Evolutionary conservation across 1,140 invertebrate species (phyloP).

Genomic region (Carcinoscorpius rotundicauda): DNA sequence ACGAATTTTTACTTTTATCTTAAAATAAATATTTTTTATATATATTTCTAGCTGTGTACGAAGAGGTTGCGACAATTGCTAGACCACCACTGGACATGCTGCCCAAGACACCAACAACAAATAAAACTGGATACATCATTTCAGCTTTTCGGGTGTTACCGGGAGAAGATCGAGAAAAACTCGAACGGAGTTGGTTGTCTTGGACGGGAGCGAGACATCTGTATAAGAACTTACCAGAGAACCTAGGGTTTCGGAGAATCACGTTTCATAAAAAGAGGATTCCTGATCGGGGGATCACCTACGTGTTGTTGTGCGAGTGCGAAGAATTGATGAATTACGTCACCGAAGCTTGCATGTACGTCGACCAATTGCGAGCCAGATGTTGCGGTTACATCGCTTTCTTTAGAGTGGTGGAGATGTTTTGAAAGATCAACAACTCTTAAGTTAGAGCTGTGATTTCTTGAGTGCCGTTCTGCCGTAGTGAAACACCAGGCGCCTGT

Average conservation of each 20-base stretch:
- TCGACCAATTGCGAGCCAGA: conserved; percentile 68
- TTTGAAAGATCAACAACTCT: too few species aligned
- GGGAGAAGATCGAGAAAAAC: conserved; percentile 75
- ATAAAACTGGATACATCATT: conserved; percentile 65
- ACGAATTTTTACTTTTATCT: too few species aligned
- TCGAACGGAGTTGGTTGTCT: conserved; percentile 82
- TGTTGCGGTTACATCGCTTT: conserved; percentile 79
- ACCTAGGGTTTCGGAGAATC: conserved; percentile 67
- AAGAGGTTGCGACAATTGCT: conserved; percentile 65
- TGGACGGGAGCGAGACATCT: conserved; percentile 75
- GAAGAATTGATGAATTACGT: conserved; percentile 51
- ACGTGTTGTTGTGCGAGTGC: conserved; percentile 77
- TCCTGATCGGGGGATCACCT: conserved; percentile 31
- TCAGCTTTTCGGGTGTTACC: conserved; percentile 87
- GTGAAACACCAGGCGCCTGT: too few species aligned
- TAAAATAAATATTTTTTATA: too few species aligned
- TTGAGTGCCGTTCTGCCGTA: too few species aligned
- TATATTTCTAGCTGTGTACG: conserved; percentile 19
- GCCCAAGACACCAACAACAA: conserved; percentile 36
- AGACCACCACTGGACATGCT: conserved; percentile 52
- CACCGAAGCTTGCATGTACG: conserved; percentile 64
- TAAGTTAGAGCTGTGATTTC: too few species aligned
- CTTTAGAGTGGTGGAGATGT: conserved; percentile 34
- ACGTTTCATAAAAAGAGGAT: conserved; percentile 57
- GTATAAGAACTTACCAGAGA: conserved; percentile 70